Percentiles rank a stretch among this genome's conserved stretches.
phyloP scores from a whole-genome alignment of 2,113 vertebrate species.

The Neomonachus schauinslandi region DNA sequence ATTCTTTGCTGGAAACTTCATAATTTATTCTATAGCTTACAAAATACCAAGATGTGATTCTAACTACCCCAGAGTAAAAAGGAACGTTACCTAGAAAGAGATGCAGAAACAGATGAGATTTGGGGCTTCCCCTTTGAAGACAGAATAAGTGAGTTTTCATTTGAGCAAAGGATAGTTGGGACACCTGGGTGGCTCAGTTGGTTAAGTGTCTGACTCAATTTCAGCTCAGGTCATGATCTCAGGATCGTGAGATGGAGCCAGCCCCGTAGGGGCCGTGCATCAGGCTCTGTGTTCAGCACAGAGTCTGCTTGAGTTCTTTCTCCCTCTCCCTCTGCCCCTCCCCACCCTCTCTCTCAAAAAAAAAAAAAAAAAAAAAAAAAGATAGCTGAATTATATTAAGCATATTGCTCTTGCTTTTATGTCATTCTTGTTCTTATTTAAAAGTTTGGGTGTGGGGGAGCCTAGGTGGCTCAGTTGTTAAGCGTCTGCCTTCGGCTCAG shows the following conservation, averaged over 20 bases:
- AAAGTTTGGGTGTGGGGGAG: background rate
- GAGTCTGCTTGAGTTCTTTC: background rate
- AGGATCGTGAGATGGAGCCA: background rate
- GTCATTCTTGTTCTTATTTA: background rate
- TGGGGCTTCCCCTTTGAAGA: background rate
- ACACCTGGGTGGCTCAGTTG: background rate
- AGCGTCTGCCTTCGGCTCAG: no score
- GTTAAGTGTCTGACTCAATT: no score
- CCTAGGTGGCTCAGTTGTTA: no score
- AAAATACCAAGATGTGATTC: background rate
- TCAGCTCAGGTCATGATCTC: no score
- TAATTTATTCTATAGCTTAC: background rate
- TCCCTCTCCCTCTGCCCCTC: background rate
- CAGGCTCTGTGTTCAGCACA: background rate
- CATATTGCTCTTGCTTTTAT: background rate
- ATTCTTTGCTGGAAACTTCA: background rate
- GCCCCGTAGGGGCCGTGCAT: background rate
- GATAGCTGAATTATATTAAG: background rate
- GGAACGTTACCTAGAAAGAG: background rate
- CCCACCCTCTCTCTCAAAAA: background rate
- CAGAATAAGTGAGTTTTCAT: background rate
- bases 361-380: background rate
- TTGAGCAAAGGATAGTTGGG: background rate
- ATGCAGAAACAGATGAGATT: background rate
- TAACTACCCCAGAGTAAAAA: background rate